Percentiles rank a stretch among this genome's conserved stretches.
phyloP scores from a whole-genome alignment of 1,140 invertebrate genomes.

The Trichogramma pretiosum region DNA sequence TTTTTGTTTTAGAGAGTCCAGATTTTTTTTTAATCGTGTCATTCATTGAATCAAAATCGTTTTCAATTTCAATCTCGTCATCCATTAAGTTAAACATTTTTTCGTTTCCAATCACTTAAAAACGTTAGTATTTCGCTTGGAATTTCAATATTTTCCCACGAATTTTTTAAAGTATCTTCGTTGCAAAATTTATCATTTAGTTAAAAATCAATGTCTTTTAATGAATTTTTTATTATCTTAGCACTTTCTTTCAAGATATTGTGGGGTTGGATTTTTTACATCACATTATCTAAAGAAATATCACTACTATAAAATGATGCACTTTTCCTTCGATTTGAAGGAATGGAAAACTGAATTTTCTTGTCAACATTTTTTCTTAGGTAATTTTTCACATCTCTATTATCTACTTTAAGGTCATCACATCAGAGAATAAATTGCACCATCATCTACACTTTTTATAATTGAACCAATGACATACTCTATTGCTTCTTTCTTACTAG shows the following conservation, averaged over 20 bases:
- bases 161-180: neutral
- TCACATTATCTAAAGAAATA: neutral
- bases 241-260: slow-evolving; percentile 3
- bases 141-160: slow-evolving; percentile 1
- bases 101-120: slow-evolving; percentile 2
- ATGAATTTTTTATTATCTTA: neutral
- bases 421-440: neutral
- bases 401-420: neutral
- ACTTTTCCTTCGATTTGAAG: neutral
- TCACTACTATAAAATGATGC: neutral
- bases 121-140: neutral
- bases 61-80: neutral
- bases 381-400: slow-evolving; percentile 2
- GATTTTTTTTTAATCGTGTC: neutral
- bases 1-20: neutral
- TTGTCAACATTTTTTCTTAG: neutral
- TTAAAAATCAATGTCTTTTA: neutral
- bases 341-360: neutral
- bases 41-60: neutral
- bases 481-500: no score
- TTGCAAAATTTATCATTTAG: slow-evolving; percentile 3
- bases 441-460: neutral
- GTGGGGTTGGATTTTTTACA: neutral
- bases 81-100: neutral
- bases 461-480: neutral